These are phyloP conservation scores for Cataglyphis rosenhaueri DNA, from an alignment of 2,888 invertebrate genomes.

Conservation along the genomic window DNA sequence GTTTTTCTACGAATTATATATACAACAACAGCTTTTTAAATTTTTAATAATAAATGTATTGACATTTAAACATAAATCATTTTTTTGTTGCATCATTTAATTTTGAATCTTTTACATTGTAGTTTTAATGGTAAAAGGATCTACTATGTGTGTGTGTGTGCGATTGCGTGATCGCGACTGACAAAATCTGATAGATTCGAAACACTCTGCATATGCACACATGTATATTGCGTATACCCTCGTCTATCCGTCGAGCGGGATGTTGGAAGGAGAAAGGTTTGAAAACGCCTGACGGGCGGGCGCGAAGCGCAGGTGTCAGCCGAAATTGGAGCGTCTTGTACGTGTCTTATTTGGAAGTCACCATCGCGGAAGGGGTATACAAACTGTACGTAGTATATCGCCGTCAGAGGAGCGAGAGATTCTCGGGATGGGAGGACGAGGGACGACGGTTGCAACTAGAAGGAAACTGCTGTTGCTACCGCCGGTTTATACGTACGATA, in stretches of 20 bases:
- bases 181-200: slow-evolving; percentile 4
- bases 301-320: slow-evolving; percentile 82
- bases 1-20: neutral
- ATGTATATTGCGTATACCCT: slow-evolving; percentile 12
- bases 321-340: slow-evolving; percentile 83
- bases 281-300: slow-evolving; percentile 68
- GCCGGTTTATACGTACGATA: slow-evolving; percentile 64
- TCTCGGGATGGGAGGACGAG: slow-evolving; percentile 43
- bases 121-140: neutral
- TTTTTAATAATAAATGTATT: neutral
- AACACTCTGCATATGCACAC: slow-evolving; percentile 4
- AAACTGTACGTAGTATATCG: slow-evolving; percentile 79
- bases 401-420: slow-evolving; percentile 58
- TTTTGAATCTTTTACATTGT: neutral
- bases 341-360: slow-evolving; percentile 81
- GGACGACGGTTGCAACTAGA: slow-evolving; percentile 59
- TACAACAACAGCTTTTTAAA: neutral
- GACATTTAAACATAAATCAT: neutral
- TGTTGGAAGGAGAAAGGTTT: slow-evolving; percentile 44
- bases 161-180: neutral
- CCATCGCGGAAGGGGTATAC: slow-evolving; percentile 72
- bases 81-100: neutral
- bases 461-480: slow-evolving; percentile 58
- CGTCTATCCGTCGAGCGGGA: slow-evolving; percentile 30
- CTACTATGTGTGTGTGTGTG: neutral